Evolutionary conservation across 2,888 invertebrate genomes (phyloP).

Genomic region (Oxyteleia sp.): DNA sequence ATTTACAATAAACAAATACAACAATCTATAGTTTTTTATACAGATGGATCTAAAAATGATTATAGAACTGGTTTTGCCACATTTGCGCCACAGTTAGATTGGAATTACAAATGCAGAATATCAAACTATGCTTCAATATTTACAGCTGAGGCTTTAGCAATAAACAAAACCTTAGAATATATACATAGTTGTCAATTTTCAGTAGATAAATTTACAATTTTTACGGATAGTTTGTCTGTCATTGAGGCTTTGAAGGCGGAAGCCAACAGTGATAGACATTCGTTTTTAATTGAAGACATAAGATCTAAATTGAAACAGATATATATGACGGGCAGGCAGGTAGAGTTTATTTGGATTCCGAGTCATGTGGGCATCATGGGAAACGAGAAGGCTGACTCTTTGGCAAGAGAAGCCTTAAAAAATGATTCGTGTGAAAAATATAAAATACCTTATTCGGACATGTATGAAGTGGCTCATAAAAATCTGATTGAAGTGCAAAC

Average conservation of each 20-base stretch:
- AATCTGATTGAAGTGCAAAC: background rate
- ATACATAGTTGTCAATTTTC: background rate
- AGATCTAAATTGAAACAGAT: background rate
- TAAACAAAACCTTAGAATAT: background rate
- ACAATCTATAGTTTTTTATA: background rate
- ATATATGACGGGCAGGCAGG: background rate
- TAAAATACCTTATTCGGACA: background rate
- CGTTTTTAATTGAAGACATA: constrained; percentile 1
- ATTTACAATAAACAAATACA: background rate
- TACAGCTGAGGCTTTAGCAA: constrained; percentile 8
- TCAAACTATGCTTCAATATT: background rate
- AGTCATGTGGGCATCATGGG: constrained; percentile 5
- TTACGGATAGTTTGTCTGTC: constrained; percentile 6
- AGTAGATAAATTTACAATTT: background rate
- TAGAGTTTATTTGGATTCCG: constrained; percentile 16
- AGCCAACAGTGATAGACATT: no score
- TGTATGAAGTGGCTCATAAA: background rate
- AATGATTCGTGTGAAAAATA: background rate
- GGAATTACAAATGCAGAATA: background rate
- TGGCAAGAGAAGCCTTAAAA: background rate
- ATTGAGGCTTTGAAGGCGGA: background rate
- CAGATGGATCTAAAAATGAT: constrained; percentile 2
- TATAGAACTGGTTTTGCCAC: background rate
- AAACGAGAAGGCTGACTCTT: background rate
- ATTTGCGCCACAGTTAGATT: background rate